These are phyloP conservation scores for Ardeotis arabs DNA, from an alignment of 2,113 vertebrate species.

Conservation along the genomic window DNA sequence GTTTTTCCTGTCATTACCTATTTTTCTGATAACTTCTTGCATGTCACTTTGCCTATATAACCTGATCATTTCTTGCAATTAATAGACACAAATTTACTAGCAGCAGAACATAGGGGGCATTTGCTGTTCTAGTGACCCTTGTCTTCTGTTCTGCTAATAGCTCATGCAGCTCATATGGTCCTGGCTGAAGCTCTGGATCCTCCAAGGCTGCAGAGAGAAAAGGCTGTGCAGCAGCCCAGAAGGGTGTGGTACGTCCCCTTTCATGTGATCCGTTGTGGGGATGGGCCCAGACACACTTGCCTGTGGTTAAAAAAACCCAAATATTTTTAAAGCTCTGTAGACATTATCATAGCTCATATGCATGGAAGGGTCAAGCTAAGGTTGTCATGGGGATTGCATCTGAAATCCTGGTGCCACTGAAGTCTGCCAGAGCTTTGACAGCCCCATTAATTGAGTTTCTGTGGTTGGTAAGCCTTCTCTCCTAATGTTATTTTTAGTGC, in stretches of 20 bases:
- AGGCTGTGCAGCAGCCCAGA: background rate
- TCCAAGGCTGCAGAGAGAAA: slow-evolving; percentile 9
- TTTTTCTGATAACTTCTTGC: slow-evolving; percentile 25
- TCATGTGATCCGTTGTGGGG: background rate
- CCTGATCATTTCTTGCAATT: slow-evolving; percentile 25
- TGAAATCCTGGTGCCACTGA: slow-evolving; percentile 37
- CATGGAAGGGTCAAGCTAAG: background rate
- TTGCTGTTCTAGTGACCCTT: background rate
- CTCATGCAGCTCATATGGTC: background rate
- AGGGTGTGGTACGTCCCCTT: background rate
- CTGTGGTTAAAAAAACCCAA: background rate
- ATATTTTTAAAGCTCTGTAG: slow-evolving; percentile 16
- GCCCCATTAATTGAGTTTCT: slow-evolving; percentile 36
- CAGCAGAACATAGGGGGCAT: slow-evolving; percentile 4
- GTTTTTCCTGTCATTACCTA: slow-evolving; percentile 33
- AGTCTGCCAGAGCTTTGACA: slow-evolving; percentile 43
- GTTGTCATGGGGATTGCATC: background rate
- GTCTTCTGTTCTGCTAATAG: background rate
- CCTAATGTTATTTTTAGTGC: background rate
- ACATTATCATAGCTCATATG: slow-evolving; percentile 11
- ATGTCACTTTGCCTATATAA: background rate
- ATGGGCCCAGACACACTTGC: background rate
- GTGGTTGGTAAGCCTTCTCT: background rate
- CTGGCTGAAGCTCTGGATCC: background rate
- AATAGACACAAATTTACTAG: background rate